Evolutionary conservation across 2,113 vertebrate species (phyloP).

Genomic region (Cyprinodon tularosa): DNA sequence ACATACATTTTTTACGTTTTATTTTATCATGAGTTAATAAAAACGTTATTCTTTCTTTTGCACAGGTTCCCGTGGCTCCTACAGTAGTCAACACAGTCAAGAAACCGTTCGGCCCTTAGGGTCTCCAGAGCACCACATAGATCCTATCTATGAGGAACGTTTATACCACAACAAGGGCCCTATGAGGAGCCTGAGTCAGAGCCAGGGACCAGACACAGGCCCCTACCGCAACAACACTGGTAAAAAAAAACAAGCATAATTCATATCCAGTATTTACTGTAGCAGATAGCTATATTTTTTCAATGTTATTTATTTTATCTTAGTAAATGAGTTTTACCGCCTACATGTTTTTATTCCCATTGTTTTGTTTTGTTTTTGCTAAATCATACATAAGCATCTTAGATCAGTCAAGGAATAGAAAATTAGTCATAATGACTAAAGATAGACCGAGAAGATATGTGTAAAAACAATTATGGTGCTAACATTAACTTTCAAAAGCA

Average conservation of each 20-base stretch:
- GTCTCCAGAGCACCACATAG: conserved; percentile 96
- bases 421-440: not conserved
- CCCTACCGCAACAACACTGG: conserved; percentile 95
- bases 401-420: not conserved
- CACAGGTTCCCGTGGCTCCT: conserved; percentile 92
- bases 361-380: not conserved
- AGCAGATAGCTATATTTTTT: not conserved
- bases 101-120: conserved; percentile 92
- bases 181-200: conserved; percentile 97
- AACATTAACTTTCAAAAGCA: not conserved
- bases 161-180: conserved; percentile 97
- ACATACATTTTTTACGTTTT: not conserved
- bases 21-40: conserved; percentile 24
- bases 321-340: not conserved
- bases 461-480: not conserved
- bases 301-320: not conserved
- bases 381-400: not conserved
- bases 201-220: conserved; percentile 90
- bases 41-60: conserved; percentile 17
- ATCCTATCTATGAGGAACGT: conserved; percentile 97
- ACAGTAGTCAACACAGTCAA: conserved; percentile 95
- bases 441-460: not conserved
- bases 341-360: not conserved
- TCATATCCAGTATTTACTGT: not conserved
- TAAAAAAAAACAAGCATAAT: conserved; percentile 63